These are phyloP conservation scores for roundworm (Caenorhabditis elegans) DNA, from an alignment of 1,140 invertebrate species.

Conservation along the genomic window WBcel235 BX284605.5:11994501-11995000, in stretches of 20 bases:
- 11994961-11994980: neutral
- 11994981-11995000: conserved; percentile 2
- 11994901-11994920: neutral
- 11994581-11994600: neutral
- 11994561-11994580: neutral
- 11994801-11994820: neutral
- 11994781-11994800: neutral
- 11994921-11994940: too few species aligned
- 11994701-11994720: neutral
- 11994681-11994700: neutral
- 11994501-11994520: neutral
- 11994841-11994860: neutral
- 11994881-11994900: neutral
- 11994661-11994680: conserved; percentile 11
- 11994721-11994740: conserved; percentile 13
- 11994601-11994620: neutral
- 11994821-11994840: neutral
- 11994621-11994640: neutral
- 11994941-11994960: neutral
- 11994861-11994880: neutral
- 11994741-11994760: conserved; percentile 10
- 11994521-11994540: neutral
- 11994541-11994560: too few species aligned
- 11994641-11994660: neutral
- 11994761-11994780: conserved; percentile 14